Percentiles rank a stretch among this genome's conserved stretches.
Conservation (phyloP, 35 echinoderm and acorn worm species). For the Ophiothrix spiculata region DNA sequence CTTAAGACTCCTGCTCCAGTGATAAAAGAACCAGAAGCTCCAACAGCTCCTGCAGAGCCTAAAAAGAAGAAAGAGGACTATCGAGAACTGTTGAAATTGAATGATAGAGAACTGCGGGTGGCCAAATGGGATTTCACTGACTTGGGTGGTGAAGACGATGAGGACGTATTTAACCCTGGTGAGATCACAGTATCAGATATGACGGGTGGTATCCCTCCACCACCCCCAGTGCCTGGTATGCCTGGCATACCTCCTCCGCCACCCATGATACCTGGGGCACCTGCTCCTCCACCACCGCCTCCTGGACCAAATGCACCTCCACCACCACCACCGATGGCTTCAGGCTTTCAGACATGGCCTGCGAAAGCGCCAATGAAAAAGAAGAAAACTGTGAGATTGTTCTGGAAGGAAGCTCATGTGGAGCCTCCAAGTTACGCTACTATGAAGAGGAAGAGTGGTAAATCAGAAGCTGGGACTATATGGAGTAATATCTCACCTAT, state of each 20-base stretch:
- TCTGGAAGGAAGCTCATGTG: conserved; percentile 76
- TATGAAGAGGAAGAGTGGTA: not conserved
- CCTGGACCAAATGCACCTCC: conserved; percentile 28
- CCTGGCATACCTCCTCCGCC: conserved; percentile 33
- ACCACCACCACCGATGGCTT: conserved; percentile 30
- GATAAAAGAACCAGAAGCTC: not conserved
- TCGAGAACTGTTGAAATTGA: conserved; percentile 57
- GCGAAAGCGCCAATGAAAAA: conserved; percentile 61
- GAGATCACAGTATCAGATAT: conserved; percentile 14
- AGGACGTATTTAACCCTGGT: conserved; percentile 65
- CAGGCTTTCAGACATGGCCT: conserved; percentile 38
- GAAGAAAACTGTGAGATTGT: conserved; percentile 92
- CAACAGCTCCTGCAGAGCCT: not conserved
- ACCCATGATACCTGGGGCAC: conserved; percentile 23
- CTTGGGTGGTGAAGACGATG: conserved; percentile 61
- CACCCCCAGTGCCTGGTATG: conserved; percentile 28
- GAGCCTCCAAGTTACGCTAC: conserved; percentile 13
- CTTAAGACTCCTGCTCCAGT: conserved; percentile 32
- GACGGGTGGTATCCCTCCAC: conserved; percentile 30
- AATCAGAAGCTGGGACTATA: not conserved
- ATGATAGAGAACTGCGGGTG: conserved; percentile 66
- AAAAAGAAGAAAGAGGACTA: conserved; percentile 42
- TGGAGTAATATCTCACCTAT: conserved; percentile 6
- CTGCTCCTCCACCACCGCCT: conserved; percentile 66
- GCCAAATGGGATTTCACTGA: conserved; percentile 82